A percentile compares a stretch with the other conserved stretches of the same genome.
Conservation (phyloP, 1,140 invertebrate genomes). For the Asbolus verrucosus region DNA sequence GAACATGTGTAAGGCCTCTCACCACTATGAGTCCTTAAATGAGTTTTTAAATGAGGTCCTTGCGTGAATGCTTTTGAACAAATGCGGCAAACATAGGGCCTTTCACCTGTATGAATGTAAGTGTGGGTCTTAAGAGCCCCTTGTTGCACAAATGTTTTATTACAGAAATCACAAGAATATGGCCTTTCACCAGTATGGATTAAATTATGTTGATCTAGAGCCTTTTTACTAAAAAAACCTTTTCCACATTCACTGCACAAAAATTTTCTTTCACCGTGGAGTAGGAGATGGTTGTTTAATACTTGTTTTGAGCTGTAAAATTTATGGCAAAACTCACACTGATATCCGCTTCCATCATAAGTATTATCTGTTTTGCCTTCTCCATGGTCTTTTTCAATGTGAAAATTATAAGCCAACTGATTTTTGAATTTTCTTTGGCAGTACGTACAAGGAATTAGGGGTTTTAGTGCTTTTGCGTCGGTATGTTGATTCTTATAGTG, state of each 20-base stretch:
- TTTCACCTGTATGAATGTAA: slow-evolving; percentile 72
- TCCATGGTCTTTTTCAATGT: too few species aligned
- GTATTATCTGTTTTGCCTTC: too few species aligned
- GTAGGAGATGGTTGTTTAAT: neutral
- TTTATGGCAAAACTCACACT: too few species aligned
- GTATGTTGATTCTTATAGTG: too few species aligned
- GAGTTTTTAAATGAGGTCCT: slow-evolving; percentile 54
- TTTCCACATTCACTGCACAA: slow-evolving; percentile 70
- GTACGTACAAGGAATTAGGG: too few species aligned
- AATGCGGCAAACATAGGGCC: slow-evolving; percentile 53
- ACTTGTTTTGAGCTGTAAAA: neutral
- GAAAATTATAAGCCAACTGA: too few species aligned
- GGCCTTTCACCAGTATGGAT: slow-evolving; percentile 43
- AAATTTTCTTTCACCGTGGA: slow-evolving; percentile 66
- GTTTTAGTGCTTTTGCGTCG: too few species aligned
- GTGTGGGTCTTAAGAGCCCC: slow-evolving; percentile 67
- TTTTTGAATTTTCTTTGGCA: too few species aligned
- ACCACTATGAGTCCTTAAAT: slow-evolving; percentile 58
- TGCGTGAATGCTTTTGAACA: slow-evolving; percentile 59
- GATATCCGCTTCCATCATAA: too few species aligned
- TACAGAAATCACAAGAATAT: slow-evolving; percentile 1
- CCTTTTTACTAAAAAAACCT: slow-evolving; percentile 49
- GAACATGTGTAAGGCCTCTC: slow-evolving; percentile 58
- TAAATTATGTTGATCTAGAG: slow-evolving; percentile 45
- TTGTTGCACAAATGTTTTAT: neutral